Evolutionary conservation across 2,113 vertebrate genomes (phyloP).

Genomic region (Sapajus apella): DNA sequence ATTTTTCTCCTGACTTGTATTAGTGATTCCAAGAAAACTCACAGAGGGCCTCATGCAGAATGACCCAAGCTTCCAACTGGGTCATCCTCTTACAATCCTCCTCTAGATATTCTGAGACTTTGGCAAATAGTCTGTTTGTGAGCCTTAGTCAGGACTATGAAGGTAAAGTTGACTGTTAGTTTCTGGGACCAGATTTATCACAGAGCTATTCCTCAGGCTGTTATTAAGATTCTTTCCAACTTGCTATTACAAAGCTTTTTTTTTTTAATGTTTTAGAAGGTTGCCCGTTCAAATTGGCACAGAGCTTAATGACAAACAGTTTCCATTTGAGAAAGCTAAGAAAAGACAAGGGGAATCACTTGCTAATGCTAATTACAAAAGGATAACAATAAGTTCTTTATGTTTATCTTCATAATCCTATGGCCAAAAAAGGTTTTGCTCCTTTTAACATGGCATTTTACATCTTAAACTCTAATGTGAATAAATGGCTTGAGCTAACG

Average conservation of each 20-base stretch:
- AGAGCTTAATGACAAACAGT: conserved; percentile 48
- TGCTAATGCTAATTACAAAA: conserved; percentile 29
- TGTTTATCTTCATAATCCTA: neutral
- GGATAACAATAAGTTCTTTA: neutral
- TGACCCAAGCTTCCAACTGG: neutral
- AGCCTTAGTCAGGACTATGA: neutral
- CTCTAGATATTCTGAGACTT: neutral
- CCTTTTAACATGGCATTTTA: neutral
- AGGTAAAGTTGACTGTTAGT: conserved; percentile 16
- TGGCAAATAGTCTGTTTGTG: conserved; percentile 35
- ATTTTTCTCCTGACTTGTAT: conserved; percentile 33
- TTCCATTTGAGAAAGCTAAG: conserved; percentile 9
- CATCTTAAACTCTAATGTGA: neutral
- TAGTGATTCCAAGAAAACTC: conserved; percentile 66
- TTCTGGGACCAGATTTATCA: conserved; percentile 8
- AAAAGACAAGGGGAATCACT: neutral
- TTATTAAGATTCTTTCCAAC: neutral
- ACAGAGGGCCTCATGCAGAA: conserved; percentile 17
- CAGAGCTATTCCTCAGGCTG: conserved; percentile 11
- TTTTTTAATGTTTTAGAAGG: neutral
- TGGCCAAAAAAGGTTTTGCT: neutral
- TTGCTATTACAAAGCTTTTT: conserved; percentile 47
- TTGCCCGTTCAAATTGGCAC: neutral
- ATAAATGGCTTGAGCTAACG: neutral
- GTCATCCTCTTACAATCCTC: conserved; percentile 14